A percentile compares a stretch with the other conserved stretches of the same genome.
Evolutionary conservation across 2,113 vertebrate genomes (phyloP).

Genomic region (Phocoena phocoena): DNA sequence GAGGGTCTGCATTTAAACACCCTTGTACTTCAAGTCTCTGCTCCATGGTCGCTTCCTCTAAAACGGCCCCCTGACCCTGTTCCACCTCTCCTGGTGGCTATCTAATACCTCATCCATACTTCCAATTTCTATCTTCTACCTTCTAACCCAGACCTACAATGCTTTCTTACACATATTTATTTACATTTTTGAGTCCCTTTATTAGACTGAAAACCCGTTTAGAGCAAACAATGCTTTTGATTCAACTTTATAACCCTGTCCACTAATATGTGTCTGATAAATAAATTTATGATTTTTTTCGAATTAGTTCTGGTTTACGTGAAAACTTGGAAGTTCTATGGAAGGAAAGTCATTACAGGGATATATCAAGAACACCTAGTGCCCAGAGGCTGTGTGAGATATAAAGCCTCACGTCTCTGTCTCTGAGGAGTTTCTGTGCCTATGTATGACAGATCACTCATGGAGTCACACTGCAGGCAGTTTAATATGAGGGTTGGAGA

Average conservation of each 20-base stretch:
- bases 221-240: neutral
- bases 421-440: conserved; percentile 64
- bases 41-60: neutral
- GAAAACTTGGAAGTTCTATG: conserved; percentile 14
- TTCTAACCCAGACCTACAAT: neutral
- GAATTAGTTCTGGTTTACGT: conserved; percentile 32
- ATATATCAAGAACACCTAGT: conserved; percentile 62
- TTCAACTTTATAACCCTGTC: neutral
- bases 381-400: conserved; percentile 47
- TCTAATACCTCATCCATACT: neutral
- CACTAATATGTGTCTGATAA: neutral
- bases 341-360: conserved; percentile 44
- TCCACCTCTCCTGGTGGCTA: neutral
- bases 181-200: neutral
- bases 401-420: conserved; percentile 31
- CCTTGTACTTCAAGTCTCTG: neutral
- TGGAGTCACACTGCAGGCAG: conserved; percentile 56
- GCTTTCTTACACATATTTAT: neutral
- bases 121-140: neutral
- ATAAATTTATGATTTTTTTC: conserved; percentile 19
- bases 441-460: conserved; percentile 55
- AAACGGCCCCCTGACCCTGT: neutral
- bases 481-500: conserved; percentile 69
- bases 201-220: neutral
- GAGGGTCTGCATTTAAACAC: neutral